phyloP scores from a whole-genome alignment of 2,797 vertebrate genomes.

The Siniperca obscura region DNA sequence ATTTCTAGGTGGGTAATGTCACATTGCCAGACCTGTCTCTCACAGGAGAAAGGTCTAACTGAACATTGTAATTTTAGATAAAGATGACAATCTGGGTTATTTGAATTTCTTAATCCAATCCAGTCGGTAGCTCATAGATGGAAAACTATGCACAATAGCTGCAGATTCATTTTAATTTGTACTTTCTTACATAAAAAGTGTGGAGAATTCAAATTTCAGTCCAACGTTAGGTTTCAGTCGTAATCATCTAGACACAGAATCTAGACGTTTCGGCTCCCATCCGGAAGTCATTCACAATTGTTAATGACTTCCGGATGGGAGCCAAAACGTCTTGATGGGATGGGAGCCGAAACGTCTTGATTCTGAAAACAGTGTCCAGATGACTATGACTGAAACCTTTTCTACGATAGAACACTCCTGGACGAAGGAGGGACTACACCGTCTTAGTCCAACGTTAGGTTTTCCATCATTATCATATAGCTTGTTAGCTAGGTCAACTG shows the following conservation, averaged over 20 bases:
- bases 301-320: no score
- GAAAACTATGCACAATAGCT: background rate
- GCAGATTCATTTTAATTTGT: background rate
- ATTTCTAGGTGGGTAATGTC: slow-evolving; percentile 39
- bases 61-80: slow-evolving; percentile 29
- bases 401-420: no score
- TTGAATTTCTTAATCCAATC: slow-evolving; percentile 30
- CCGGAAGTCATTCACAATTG: no score
- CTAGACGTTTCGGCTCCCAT: no score
- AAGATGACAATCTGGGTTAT: slow-evolving; percentile 12
- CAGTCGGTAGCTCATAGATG: no score
- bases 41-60: slow-evolving; percentile 1
- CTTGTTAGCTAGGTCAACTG: slow-evolving; percentile 27
- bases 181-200: background rate
- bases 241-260: no score
- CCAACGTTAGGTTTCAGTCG: background rate
- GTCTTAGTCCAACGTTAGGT: background rate
- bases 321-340: no score
- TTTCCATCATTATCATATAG: background rate
- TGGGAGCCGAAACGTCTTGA: no score
- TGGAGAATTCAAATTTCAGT: background rate
- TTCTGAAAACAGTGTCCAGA: no score
- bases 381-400: no score
- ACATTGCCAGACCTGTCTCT: slow-evolving; percentile 25
- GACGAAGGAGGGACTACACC: no score